Evolutionary conservation across 92 coral and sea anemone species (phyloP), one percentile per base, ranked within the genome.

Genomic region (Epizoanthus illoricatus): DNA sequence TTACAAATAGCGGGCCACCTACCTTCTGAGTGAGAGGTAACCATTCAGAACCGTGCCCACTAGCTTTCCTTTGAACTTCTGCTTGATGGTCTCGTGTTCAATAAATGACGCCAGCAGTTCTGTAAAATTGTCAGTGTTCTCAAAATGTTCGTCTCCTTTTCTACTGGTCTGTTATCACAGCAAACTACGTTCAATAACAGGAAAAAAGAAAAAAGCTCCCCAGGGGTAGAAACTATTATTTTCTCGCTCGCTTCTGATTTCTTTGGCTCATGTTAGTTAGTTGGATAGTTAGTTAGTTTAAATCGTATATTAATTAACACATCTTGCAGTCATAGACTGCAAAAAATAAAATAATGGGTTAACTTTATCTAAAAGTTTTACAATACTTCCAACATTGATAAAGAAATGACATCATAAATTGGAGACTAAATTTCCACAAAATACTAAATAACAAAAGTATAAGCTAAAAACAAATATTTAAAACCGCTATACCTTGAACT

Each of bases 21-120:
- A 96, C 99, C 99, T 87, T 81, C 99, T 85, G 71, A 96, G 91
- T 21, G 99, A 96, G 42, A 96, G 86, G 78, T 96, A 96, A n/a
- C 99, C 99, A 85, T 96, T 96, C 72, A 96, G 87, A 18, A 96
- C 99, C 7, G 98, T 94, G 20, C 98, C 99, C 42, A 96, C 99
- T 41, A 96, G 97, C 47, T 86, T 91, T 65, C 98, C 98, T 78
- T 96, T 96, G 87, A 96, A 93, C 75, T 91, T 94, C 79, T 96
- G 99, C 89, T 96, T 96, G 80, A 96, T 88, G 52, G 86, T 89
- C 18, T 96, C 94, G 72, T 96, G 96, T 69, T 93, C 97, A 76
- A 96, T 86, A 79, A 96, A 96, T 19, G 98, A 95, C 2, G 96
- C 94, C 92, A 95, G 86, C 73, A 95, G 72, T 79, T 95, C 98